These are phyloP conservation scores for Siphonodentalium dalli DNA, from an alignment of 2,888 invertebrate genomes.

Conservation along the genomic window DNA sequence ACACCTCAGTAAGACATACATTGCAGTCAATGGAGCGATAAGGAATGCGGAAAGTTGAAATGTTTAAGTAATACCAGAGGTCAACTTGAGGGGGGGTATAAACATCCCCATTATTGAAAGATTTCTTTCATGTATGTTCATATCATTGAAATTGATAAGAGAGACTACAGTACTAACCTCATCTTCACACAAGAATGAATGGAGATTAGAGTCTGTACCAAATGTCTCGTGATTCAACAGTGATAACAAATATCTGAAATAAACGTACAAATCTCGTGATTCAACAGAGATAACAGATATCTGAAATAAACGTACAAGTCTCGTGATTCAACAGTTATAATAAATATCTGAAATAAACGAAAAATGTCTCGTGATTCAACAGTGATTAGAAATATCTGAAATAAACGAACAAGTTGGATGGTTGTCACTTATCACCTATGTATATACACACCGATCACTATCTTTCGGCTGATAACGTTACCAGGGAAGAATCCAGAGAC, in stretches of 20 bases:
- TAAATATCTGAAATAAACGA: constrained; percentile 57
- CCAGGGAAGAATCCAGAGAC: no score
- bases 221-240: constrained; percentile 59
- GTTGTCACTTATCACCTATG: no score
- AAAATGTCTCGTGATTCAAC: constrained; percentile 54
- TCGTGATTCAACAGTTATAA: constrained; percentile 57
- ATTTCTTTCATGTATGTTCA: no score
- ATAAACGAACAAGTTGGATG: constrained; percentile 53
- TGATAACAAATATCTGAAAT: constrained; percentile 58
- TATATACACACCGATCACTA: no score
- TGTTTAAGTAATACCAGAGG: no score
- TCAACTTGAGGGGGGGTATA: no score
- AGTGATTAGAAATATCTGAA: constrained; percentile 60
- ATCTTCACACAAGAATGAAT: constrained; percentile 58
- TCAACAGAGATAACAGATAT: constrained; percentile 58
- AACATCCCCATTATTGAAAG: no score
- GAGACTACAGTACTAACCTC: constrained; percentile 44
- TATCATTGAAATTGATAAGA: background rate
- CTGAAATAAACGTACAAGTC: constrained; percentile 47
- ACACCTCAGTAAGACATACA: no score
- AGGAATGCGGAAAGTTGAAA: no score
- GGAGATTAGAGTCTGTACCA: constrained; percentile 56
- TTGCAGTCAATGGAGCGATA: no score
- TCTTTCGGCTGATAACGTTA: no score
- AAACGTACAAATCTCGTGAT: constrained; percentile 53